Base-by-base conservation (phyloP, 2,888 invertebrate genomes). In the Poecilus cupreus region DNA sequence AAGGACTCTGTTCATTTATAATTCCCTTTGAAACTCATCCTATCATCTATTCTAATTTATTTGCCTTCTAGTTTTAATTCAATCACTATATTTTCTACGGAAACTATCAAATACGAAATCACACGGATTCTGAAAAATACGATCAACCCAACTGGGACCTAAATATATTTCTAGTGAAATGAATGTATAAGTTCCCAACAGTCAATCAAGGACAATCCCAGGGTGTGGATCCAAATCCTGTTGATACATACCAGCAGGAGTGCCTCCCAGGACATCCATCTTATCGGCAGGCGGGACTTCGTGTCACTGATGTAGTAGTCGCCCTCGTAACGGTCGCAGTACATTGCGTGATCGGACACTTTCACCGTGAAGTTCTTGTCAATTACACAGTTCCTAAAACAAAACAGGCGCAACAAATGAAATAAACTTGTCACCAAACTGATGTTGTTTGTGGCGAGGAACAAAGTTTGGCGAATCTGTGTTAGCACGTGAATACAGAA, bases 191-290 rank as follows among this genome's bases (percentile, higher is more conserved):
- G 5, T 26, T 3, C 5, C 26, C 32, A 5, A 26, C 26, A 32
- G 8, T 6, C 32, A 32, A 3, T 32, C 32, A 32, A 26, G 26
- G 26, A 26, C 26, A 26, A 32, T 32, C 32, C 32, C 32, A 20
- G 51, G 51, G 51, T 51, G n/a, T 49, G 5, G 49, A 13, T 18
- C 13, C 16, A 1, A 16, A 13, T 18, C 13, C 16, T 18, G 24
- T 60, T 60, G 26, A 60, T 60, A 88, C 90, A 91, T 89, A 96
- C 96, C 92, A 95, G 89, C 64, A 97, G 90, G 26, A 97, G 91
- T 84, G 95, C 95, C 88, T 97, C 97, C 96, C 97, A 97, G 1
- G 97, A 94, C 97, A 97, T 97, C 97, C 97, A 97, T 81, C 98
- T 92, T 80, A 98, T 93, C 0, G 97, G 97, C 82, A 97, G 90